Percentiles rank a stretch among this genome's conserved stretches.
Evolutionary conservation across 2,888 invertebrate species (phyloP).

Genomic region (Dasypolia templi): DNA sequence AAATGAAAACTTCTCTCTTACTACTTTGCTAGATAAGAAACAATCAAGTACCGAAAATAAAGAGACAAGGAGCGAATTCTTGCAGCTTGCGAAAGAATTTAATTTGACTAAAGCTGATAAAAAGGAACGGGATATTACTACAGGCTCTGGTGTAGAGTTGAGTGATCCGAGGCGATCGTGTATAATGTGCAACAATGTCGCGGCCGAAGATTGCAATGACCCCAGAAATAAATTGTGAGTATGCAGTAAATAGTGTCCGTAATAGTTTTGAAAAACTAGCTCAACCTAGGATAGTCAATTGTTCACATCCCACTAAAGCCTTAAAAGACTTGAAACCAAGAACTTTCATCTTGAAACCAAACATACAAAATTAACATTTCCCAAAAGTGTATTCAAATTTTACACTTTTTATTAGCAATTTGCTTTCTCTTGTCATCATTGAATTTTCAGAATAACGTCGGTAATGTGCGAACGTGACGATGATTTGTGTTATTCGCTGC

Average conservation of each 20-base stretch:
- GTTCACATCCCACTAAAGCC: not conserved
- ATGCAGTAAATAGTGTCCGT: not conserved
- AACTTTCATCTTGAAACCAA: not conserved
- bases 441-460: slow-evolving; percentile 77
- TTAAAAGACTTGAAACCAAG: not conserved
- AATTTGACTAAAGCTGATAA: slow-evolving; percentile 65
- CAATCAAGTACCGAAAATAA: slow-evolving; percentile 49
- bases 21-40: slow-evolving; percentile 64
- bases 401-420: slow-evolving; percentile 46
- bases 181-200: slow-evolving; percentile 80
- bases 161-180: slow-evolving; percentile 73
- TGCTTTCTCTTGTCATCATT: slow-evolving; percentile 60
- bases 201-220: slow-evolving; percentile 73
- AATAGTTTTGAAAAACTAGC: not conserved
- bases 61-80: slow-evolving; percentile 58
- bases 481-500: slow-evolving; percentile 82
- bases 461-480: slow-evolving; percentile 74
- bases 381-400: not conserved
- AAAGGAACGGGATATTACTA: slow-evolving; percentile 40
- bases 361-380: not conserved
- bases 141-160: slow-evolving; percentile 25
- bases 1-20: slow-evolving; percentile 68
- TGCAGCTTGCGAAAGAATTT: slow-evolving; percentile 66
- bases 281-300: not conserved
- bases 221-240: slow-evolving; percentile 81